Evolutionary conservation across 2,888 invertebrate genomes (phyloP), one percentile per base, ranked within the genome.

Genomic region (Melanchra persicariae): DNA sequence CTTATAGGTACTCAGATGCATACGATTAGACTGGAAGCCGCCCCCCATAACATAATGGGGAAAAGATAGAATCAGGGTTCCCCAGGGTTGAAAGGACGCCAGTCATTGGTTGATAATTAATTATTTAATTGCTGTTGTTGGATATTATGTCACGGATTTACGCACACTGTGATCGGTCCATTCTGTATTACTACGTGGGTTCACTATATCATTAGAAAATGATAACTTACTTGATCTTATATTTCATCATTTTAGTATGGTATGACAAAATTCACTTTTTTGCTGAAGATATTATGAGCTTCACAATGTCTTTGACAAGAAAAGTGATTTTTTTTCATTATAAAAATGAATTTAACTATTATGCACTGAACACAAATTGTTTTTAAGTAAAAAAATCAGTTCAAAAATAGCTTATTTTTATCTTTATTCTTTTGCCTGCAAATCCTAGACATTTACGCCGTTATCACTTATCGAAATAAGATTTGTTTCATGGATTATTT

Each of bases 401-500:
- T 51, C 0, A 57, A 57, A 57, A 49, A 45, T 26, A 26, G 5
- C 7, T 19, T 65, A 5, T 24, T 15, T 4, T 1, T 43, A 22
- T 34, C 24, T 34, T 34, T 17, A 22, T 34, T 45, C 0, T 40
- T 65, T n/a, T 40, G 51, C 8, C 24, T 30, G 24, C 19, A 74
- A 59, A 54, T 66, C 59, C 37, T 54, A 47, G 24, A 54, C n/a
- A 67, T 58, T 45, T 15, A 70, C 17, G 17, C 9, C 9, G 0
- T 1, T 52, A 24, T 55, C 22, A 45, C 49, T 24, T 51, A 63
- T 45, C 1, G 2, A 30, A 10, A 49, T 49, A 12, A 26, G 9
- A 43, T 59, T 34, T 10, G 19, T 24, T 71, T 47, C 34, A 12
- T 43, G 49, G 15, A 49, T 45, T 69, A 70, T 19, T 69, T 69